A percentile compares a stretch with the other conserved stretches of the same genome.
These are phyloP conservation scores for Nebria brevicollis DNA, from an alignment of 2,888 invertebrate genomes.

Conservation along the genomic window DNA sequence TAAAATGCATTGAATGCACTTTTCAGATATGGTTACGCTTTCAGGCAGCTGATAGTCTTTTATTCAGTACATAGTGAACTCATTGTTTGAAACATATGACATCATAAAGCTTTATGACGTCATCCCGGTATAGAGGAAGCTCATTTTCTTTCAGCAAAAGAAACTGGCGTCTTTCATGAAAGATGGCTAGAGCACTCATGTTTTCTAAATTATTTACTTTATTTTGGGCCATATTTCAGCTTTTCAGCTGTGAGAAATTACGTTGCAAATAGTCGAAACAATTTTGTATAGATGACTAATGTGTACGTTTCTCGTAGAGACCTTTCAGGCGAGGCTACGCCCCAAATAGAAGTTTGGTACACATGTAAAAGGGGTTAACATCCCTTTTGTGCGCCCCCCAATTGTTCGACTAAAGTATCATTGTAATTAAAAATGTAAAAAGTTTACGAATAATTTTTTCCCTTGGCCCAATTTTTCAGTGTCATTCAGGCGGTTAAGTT, in stretches of 20 bases:
- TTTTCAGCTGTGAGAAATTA: background rate
- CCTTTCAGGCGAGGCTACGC: background rate
- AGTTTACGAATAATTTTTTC: background rate
- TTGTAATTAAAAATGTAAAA: background rate
- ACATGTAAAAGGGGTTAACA: too few relatives aligned
- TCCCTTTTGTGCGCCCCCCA: too few relatives aligned
- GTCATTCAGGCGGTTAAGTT: background rate
- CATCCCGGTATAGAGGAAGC: constrained; percentile 34
- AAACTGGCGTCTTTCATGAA: constrained; percentile 30
- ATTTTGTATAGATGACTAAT: background rate
- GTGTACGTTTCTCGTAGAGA: background rate
- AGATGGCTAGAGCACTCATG: background rate
- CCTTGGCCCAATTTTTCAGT: background rate
- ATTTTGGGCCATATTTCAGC: background rate
- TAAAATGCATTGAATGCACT: background rate
- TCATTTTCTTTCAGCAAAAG: constrained; percentile 31
- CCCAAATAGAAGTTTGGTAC: background rate
- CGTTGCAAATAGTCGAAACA: background rate
- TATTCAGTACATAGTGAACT: constrained; percentile 7
- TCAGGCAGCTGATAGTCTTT: background rate
- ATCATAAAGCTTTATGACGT: constrained; percentile 41
- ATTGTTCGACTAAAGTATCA: background rate
- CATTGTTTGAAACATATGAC: constrained; percentile 43
- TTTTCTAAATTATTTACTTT: background rate
- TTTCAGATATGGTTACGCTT: background rate